Conservation (phyloP, 2,888 invertebrate genomes). For the Ectropis crepuscularia region DNA sequence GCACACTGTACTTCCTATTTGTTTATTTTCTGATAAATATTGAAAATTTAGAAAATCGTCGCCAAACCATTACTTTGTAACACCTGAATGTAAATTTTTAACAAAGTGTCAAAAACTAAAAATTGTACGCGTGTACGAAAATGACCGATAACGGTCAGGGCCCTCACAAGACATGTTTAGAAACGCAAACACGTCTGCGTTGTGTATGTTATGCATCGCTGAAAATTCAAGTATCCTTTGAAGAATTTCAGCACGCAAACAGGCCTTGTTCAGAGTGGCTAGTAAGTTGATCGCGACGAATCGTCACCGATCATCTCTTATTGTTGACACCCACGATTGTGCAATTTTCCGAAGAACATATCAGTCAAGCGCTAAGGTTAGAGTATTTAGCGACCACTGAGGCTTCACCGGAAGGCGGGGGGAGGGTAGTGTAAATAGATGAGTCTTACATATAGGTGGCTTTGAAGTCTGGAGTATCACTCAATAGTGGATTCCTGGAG, state of each 20-base stretch:
- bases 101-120: no score
- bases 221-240: constrained; percentile 44
- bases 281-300: constrained; percentile 59
- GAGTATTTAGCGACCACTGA: constrained; percentile 81
- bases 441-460: constrained; percentile 80
- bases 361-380: constrained; percentile 81
- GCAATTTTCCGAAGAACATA: constrained; percentile 81
- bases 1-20: no score
- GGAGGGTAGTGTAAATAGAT: constrained; percentile 82
- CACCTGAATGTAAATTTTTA: no score
- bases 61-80: no score
- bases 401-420: constrained; percentile 77
- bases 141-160: no score
- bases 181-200: constrained; percentile 19
- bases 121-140: no score
- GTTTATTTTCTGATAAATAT: no score
- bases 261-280: constrained; percentile 54
- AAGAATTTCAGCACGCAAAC: constrained; percentile 36
- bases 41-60: no score
- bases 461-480: constrained; percentile 76
- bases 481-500: constrained; percentile 70
- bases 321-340: constrained; percentile 79
- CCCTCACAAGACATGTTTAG: neutral
- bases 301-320: constrained; percentile 70
- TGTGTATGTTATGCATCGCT: constrained; percentile 38